A percentile compares a stretch with the other conserved stretches of the same genome.
Conservation (phyloP, 2,113 vertebrate genomes). For the Silurus meridionalis region DNA sequence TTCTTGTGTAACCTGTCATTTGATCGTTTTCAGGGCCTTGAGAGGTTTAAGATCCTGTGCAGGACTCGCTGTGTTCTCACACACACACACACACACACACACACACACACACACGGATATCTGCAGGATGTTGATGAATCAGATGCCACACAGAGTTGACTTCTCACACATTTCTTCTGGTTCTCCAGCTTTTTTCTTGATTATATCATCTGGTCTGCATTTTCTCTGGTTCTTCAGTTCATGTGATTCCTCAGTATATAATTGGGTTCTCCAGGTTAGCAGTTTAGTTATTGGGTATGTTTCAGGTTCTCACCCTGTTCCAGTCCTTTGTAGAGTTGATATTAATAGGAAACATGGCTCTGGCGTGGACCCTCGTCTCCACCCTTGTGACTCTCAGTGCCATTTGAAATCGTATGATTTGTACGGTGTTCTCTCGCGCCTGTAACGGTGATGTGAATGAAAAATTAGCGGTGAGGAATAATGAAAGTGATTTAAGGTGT, state of each 20-base stretch:
- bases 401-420: neutral
- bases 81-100: slow-evolving; percentile 26
- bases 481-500: slow-evolving; percentile 37
- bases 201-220: no score
- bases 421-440: neutral
- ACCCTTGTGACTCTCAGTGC: neutral
- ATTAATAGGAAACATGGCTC: slow-evolving; percentile 10
- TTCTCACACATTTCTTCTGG: slow-evolving; percentile 8
- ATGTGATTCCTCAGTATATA: neutral
- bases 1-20: slow-evolving; percentile 67
- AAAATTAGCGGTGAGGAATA: slow-evolving; percentile 39
- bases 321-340: neutral
- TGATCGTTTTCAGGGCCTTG: slow-evolving; percentile 59
- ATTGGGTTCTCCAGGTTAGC: neutral
- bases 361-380: neutral
- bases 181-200: neutral
- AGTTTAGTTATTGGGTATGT: neutral
- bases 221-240: neutral
- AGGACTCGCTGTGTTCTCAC: slow-evolving; percentile 20
- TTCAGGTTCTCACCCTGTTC: neutral
- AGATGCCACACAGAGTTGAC: slow-evolving; percentile 60
- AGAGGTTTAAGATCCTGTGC: slow-evolving; percentile 54
- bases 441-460: slow-evolving; percentile 22
- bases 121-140: slow-evolving; percentile 34
- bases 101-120: slow-evolving; percentile 5